These are phyloP conservation scores for Todiramphus saurophagus DNA, from an alignment of 2,113 vertebrate genomes.

Conservation along the genomic window DNA sequence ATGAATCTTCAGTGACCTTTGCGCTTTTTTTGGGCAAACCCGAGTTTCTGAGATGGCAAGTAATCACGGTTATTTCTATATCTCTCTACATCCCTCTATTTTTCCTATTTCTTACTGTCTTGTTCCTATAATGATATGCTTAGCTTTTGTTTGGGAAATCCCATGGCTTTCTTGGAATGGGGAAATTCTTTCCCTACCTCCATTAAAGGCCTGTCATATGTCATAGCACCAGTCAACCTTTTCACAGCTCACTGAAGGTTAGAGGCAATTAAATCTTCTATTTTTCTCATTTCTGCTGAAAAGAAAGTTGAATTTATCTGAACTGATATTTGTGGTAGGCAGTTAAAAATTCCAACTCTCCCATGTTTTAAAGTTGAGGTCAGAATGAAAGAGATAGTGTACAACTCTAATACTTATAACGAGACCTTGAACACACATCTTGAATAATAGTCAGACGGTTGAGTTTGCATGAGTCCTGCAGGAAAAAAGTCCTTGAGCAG, in stretches of 20 bases:
- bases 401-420: background rate
- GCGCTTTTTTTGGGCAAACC: background rate
- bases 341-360: background rate
- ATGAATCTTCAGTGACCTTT: background rate
- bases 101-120: background rate
- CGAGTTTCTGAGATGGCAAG: background rate
- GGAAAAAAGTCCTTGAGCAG: constrained; percentile 42
- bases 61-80: background rate
- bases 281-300: background rate
- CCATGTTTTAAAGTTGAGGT: constrained; percentile 21
- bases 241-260: background rate
- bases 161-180: background rate
- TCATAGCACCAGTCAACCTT: background rate
- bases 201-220: background rate
- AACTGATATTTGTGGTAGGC: background rate
- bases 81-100: background rate
- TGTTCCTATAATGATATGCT: background rate
- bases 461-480: constrained; percentile 28
- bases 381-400: background rate
- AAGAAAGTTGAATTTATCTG: background rate
- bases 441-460: constrained; percentile 36
- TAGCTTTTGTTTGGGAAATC: background rate
- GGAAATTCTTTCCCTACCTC: background rate
- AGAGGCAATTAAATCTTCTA: background rate
- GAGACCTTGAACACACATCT: constrained; percentile 43